Percentiles rank a stretch among this genome's conserved stretches.
phyloP scores from a whole-genome alignment of 2,797 vertebrate genomes.

The Molossus alvarezi region DNA sequence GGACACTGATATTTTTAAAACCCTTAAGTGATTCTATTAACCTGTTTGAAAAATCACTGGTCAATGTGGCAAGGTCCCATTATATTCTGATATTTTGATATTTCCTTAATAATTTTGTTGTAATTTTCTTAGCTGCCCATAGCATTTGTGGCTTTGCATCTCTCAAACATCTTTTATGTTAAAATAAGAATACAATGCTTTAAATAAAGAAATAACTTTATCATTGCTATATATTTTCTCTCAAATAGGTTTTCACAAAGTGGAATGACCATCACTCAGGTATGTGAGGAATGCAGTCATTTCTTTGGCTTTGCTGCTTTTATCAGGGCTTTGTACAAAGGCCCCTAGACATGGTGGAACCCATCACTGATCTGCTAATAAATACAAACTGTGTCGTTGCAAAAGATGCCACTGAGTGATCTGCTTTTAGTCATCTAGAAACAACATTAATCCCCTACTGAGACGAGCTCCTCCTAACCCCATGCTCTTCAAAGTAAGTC shows the following conservation, averaged over 20 bases:
- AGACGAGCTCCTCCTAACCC: neutral
- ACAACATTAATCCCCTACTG: neutral
- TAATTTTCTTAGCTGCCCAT: neutral
- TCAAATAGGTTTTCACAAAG: neutral
- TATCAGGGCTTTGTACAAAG: neutral
- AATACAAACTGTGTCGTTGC: neutral
- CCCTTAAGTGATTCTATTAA: neutral
- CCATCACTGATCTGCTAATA: neutral
- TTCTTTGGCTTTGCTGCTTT: neutral
- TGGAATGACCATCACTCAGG: neutral
- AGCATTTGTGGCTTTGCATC: neutral
- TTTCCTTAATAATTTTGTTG: neutral
- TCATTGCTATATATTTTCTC: neutral
- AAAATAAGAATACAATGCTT: neutral
- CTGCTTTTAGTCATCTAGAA: constrained; percentile 28
- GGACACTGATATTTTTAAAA: constrained; percentile 13
- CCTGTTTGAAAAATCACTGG: neutral
- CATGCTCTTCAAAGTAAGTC: neutral
- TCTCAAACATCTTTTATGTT: neutral
- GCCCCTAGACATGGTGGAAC: neutral
- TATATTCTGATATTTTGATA: neutral
- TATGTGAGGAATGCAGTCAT: neutral
- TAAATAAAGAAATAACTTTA: neutral
- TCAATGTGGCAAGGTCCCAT: no score
- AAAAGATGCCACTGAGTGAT: neutral